A percentile compares a stretch with the other conserved stretches of the same genome.
Conservation (phyloP, 2,113 vertebrate genomes). For the Lates calcarifer region DNA sequence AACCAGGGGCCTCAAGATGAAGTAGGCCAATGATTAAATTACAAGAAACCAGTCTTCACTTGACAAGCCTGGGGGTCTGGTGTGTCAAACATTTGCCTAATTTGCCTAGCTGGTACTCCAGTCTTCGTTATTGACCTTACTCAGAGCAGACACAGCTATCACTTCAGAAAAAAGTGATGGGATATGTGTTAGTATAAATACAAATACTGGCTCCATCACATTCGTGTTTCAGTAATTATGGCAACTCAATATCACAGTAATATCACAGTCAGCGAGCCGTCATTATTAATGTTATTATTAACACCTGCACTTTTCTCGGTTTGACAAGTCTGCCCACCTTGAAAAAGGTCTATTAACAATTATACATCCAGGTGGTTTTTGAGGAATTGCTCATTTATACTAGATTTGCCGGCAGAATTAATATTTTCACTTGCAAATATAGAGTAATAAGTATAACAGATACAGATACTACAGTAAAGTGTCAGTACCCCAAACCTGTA, state of each 20-base stretch:
- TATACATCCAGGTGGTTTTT: too few relatives aligned
- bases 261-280: not conserved
- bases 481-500: not conserved
- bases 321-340: not conserved
- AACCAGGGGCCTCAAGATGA: not conserved
- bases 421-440: too few relatives aligned
- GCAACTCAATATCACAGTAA: too few relatives aligned
- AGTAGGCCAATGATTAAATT: not conserved
- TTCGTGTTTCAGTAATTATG: not conserved
- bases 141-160: not conserved
- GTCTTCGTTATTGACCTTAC: not conserved
- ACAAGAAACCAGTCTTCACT: too few relatives aligned
- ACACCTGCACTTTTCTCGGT: not conserved
- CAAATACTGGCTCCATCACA: not conserved
- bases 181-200: not conserved
- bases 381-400: too few relatives aligned
- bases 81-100: not conserved
- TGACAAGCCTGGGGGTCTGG: not conserved
- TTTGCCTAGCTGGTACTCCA: not conserved
- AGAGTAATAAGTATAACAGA: not conserved
- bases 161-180: not conserved
- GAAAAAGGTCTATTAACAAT: not conserved
- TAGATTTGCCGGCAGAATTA: too few relatives aligned
- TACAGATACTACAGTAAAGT: not conserved
- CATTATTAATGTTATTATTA: not conserved